A percentile compares a stretch with the other conserved stretches of the same genome.
These are phyloP conservation scores for Steinernema scapterisci DNA, from an alignment of 2,888 invertebrate species.

Conservation along the genomic window DNA sequence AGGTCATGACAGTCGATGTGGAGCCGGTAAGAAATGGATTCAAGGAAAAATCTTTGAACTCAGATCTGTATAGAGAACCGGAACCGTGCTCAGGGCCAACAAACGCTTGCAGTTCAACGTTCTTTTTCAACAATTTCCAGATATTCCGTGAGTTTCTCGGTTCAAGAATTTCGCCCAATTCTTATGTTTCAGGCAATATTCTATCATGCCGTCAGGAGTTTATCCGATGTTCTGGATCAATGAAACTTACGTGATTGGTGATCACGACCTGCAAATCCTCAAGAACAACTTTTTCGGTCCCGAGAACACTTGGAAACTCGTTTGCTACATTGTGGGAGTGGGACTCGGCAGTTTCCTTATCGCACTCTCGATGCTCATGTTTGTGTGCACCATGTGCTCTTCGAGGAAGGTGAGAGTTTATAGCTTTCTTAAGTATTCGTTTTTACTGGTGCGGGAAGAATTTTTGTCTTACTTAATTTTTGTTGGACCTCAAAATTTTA, in stretches of 20 bases:
- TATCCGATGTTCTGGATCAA: conserved; percentile 57
- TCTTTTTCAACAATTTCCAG: conserved; percentile 49
- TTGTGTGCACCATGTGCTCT: background rate
- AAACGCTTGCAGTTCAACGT: conserved; percentile 56
- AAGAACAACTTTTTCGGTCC: conserved; percentile 47
- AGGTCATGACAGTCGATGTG: conserved; percentile 77
- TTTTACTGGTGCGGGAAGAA: too few species aligned
- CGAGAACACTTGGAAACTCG: conserved; percentile 39
- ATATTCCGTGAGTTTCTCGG: conserved; percentile 31
- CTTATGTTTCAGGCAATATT: background rate
- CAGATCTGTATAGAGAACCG: conserved; percentile 40
- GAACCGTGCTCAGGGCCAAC: conserved; percentile 50
- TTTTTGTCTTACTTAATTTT: too few species aligned
- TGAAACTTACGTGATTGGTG: conserved; percentile 51
- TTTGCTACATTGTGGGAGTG: conserved; percentile 27
- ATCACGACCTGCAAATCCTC: conserved; percentile 45
- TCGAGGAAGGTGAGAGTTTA: background rate
- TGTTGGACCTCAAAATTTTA: too few species aligned
- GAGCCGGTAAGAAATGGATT: conserved; percentile 74
- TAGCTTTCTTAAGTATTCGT: too few species aligned
- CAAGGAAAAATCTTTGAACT: background rate
- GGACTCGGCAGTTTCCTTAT: conserved; percentile 31
- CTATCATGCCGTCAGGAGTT: conserved; percentile 41
- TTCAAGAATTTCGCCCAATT: background rate
- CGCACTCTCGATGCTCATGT: background rate